Conservation (phyloP, 2,113 vertebrate genomes). For the Xiphophorus hellerii region DNA sequence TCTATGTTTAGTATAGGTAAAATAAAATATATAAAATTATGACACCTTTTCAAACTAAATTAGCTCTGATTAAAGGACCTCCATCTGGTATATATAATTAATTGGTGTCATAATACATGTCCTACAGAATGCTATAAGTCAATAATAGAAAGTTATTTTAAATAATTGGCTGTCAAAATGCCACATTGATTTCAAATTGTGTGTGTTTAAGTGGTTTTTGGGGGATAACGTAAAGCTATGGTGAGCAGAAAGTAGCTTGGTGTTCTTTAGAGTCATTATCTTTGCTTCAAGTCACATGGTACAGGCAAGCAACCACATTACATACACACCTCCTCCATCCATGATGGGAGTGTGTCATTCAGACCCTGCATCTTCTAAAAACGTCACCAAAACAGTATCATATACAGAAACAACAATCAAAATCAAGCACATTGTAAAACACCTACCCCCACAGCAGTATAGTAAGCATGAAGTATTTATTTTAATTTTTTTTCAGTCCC, state of each 20-base stretch:
- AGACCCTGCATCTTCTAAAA: constrained; percentile 40
- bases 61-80: not conserved
- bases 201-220: too few species aligned
- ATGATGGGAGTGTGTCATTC: constrained; percentile 59
- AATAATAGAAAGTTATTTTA: too few species aligned
- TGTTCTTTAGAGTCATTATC: constrained; percentile 67
- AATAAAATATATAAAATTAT: constrained; percentile 12
- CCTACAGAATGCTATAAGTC: too few species aligned
- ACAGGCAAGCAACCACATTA: constrained; percentile 41
- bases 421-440: constrained; percentile 12
- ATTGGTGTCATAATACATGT: too few species aligned
- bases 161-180: too few species aligned
- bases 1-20: not conserved
- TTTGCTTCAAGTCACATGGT: constrained; percentile 65
- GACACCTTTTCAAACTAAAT: not conserved
- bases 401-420: constrained; percentile 44
- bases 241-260: constrained; percentile 48
- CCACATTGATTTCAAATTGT: too few species aligned
- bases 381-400: constrained; percentile 49
- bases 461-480: not conserved
- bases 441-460: not conserved
- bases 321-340: constrained; percentile 66
- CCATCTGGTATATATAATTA: not conserved
- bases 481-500: not conserved
- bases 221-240: too few species aligned